These are phyloP conservation scores for Nasonia longicornis DNA, from an alignment of 1,140 invertebrate species.

Conservation along the genomic window DNA sequence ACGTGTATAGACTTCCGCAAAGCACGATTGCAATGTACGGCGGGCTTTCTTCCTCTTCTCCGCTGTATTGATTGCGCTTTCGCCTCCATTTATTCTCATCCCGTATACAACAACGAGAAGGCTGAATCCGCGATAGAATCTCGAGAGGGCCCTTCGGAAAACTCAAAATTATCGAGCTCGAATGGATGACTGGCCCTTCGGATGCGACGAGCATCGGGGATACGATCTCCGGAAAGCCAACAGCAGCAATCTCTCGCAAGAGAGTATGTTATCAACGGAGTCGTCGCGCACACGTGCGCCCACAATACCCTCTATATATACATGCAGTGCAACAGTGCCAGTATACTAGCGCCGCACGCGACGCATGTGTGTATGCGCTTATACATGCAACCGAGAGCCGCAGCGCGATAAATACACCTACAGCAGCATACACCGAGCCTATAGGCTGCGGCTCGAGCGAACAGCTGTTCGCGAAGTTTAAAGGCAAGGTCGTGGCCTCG, in stretches of 20 bases:
- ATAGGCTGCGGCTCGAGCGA: conserved; percentile 37
- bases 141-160: no score
- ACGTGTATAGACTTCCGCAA: conserved; percentile 13
- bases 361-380: not conserved
- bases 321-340: no score
- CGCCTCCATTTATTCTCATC: not conserved
- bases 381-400: not conserved
- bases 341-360: not conserved
- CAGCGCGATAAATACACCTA: not conserved
- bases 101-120: no score
- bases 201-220: no score
- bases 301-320: not conserved
- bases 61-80: conserved; percentile 3
- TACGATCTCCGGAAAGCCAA: no score
- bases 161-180: no score
- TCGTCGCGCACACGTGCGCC: no score
- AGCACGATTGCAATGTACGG: not conserved
- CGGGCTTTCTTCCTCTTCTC: not conserved
- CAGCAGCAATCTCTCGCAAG: no score
- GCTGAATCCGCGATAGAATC: no score
- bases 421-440: not conserved
- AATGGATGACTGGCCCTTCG: no score
- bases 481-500: conserved; percentile 62
- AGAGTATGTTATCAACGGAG: no score
- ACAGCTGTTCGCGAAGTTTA: conserved; percentile 62